Evolutionary conservation across 2,797 vertebrate species (phyloP).

Genomic region (Helarctos malayanus): DNA sequence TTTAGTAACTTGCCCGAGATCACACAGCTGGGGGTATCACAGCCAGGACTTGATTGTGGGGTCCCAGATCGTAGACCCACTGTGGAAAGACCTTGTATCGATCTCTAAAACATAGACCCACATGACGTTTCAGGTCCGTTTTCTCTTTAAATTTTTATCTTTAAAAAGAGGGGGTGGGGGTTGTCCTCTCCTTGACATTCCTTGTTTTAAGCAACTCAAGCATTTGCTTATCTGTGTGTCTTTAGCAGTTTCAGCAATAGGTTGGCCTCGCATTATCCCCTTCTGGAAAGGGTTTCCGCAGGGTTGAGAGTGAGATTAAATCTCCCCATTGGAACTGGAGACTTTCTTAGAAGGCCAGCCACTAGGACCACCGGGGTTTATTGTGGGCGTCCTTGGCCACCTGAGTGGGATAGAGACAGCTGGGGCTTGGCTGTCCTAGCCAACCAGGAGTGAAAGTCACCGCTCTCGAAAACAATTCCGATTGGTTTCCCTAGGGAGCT

Average conservation of each 20-base stretch:
- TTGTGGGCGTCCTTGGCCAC: background rate
- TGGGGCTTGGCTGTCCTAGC: too few species aligned
- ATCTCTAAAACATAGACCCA: background rate
- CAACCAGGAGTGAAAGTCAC: background rate
- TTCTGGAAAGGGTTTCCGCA: conserved; percentile 31
- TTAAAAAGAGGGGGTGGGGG: background rate
- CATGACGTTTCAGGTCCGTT: background rate
- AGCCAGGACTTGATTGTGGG: background rate
- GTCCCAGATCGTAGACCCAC: background rate
- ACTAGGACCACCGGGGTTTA: fast-evolving
- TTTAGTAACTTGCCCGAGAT: background rate
- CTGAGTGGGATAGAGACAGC: fast-evolving
- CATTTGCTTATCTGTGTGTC: conserved; percentile 55
- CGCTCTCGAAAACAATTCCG: background rate
- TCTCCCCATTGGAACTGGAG: background rate
- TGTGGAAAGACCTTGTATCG: background rate
- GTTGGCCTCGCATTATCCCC: background rate
- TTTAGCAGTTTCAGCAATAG: background rate
- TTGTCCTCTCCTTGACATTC: conserved; percentile 50
- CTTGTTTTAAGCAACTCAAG: conserved; percentile 8
- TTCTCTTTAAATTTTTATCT: conserved; percentile 25
- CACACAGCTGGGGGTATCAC: background rate
- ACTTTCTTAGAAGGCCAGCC: background rate
- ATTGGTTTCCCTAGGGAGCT: background rate
- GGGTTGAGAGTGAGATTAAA: background rate